Conservation (phyloP, 2,888 invertebrate species). For the Lithophane ornitopus region DNA sequence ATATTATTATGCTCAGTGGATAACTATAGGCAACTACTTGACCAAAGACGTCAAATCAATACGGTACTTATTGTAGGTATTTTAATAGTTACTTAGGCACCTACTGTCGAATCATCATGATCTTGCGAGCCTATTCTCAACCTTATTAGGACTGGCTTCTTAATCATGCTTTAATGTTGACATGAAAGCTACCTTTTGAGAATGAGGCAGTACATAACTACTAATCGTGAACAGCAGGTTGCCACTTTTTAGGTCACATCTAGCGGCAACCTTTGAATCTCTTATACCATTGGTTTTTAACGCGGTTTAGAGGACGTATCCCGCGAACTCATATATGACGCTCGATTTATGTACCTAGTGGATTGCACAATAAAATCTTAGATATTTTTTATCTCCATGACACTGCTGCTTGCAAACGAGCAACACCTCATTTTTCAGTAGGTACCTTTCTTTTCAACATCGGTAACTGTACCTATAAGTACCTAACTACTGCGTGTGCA, state of each 20-base stretch:
- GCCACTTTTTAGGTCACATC: slow-evolving; percentile 6
- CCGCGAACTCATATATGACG: not conserved
- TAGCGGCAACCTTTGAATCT: not conserved
- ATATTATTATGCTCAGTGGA: not conserved
- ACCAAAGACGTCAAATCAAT: slow-evolving; percentile 36
- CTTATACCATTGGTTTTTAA: not conserved
- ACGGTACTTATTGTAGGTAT: slow-evolving; percentile 17
- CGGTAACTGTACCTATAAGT: not conserved
- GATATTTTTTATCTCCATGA: not conserved
- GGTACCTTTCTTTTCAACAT: not conserved
- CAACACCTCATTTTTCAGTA: not conserved
- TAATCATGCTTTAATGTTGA: slow-evolving; percentile 17
- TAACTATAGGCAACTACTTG: slow-evolving; percentile 1
- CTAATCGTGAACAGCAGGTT: not conserved
- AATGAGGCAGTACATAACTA: not conserved
- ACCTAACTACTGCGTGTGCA: not conserved
- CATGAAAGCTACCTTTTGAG: not conserved
- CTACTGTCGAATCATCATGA: slow-evolving; percentile 41
- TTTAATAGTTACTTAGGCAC: slow-evolving; percentile 24
- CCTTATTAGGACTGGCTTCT: slow-evolving; percentile 13
- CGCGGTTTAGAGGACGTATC: not conserved
- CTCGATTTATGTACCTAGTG: no score
- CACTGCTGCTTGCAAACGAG: not conserved
- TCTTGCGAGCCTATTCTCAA: slow-evolving; percentile 22
- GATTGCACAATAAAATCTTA: not conserved